Conservation (phyloP, 2,888 invertebrate genomes). For the Heliconius erato region DNA sequence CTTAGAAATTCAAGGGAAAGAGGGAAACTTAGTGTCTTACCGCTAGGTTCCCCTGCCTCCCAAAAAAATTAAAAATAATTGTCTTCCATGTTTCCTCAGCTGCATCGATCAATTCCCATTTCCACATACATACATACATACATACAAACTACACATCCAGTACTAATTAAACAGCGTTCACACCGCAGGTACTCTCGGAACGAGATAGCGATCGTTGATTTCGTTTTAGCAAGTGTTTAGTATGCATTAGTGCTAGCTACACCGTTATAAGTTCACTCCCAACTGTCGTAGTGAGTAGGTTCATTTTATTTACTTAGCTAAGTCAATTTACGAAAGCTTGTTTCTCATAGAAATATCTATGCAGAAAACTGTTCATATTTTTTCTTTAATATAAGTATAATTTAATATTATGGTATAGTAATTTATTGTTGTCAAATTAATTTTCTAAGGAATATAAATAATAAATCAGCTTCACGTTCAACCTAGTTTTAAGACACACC, state of each 20-base stretch:
- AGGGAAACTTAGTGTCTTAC: no score
- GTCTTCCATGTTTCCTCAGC: background rate
- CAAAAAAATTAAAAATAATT: background rate
- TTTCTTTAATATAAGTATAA: background rate
- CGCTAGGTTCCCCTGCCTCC: no score
- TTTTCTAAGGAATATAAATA: background rate
- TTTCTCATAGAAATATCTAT: background rate
- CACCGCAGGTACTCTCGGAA: slow-evolving; percentile 39
- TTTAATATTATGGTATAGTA: background rate
- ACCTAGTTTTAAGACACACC: no score
- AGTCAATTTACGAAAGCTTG: background rate
- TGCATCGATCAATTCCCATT: background rate
- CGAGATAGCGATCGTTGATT: slow-evolving; percentile 47
- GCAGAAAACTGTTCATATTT: background rate
- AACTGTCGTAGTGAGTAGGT: slow-evolving; percentile 26
- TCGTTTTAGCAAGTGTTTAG: slow-evolving; percentile 50
- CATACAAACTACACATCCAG: slow-evolving; percentile 31
- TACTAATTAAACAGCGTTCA: slow-evolving; percentile 47
- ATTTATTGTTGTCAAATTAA: background rate
- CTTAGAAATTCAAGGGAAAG: no score
- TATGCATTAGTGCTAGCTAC: slow-evolving; percentile 47
- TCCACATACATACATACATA: background rate
- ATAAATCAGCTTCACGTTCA: no score
- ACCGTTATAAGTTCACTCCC: slow-evolving; percentile 45
- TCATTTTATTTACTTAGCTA: slow-evolving; percentile 8